Base-by-base conservation (phyloP, 2,797 vertebrate genomes). In the Siniperca undulata region DNA sequence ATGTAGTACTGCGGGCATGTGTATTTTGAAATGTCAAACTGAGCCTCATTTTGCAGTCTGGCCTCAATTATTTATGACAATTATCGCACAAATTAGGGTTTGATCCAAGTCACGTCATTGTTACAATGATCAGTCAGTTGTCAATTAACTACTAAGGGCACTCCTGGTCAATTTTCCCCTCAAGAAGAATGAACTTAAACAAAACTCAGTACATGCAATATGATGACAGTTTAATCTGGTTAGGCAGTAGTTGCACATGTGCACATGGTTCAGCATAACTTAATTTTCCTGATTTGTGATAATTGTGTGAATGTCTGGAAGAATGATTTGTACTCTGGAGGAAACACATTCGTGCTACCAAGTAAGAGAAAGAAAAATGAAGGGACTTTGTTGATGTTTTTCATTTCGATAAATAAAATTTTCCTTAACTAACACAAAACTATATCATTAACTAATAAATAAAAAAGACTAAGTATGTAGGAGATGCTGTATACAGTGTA, bases 151-250 rank as follows among this genome's bases (percentile, higher is more conserved):
- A 30, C 19, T 2, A 50, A 16, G 22, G 42, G 24, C 11, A 48
- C 27, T 65, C 11, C 24, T 66, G 20, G 42, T 82, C 11, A 62
- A 14, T 53, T 67, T 72, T 67, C 17, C 24, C 17, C 14, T 66
- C 30, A 58, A 60, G 36, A 24, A 24, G 14, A 30, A 10, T 62
- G 7, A 55, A 55, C 9, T 38, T 22, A 42, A 72, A n/a, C 22
- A 10, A 42, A 20, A 27, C 24, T 42, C 40, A 7, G 9, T 22
- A 38, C 22, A 79, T 34, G 38, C 42, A 48, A 36, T 61, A 22
- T 75, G 22, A 78, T 83, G 70, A 75, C 70, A 61, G 24, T 86
- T 27, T 76, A 42, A 72, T 46, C 59, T 71, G 38, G 24, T 82
- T 60, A 71, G 38, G 70, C 22, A 74, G 3, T 58, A 4, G 14